Base-by-base conservation (phyloP, 2,113 vertebrate species). In the Anarhynchus alexandrinus region DNA sequence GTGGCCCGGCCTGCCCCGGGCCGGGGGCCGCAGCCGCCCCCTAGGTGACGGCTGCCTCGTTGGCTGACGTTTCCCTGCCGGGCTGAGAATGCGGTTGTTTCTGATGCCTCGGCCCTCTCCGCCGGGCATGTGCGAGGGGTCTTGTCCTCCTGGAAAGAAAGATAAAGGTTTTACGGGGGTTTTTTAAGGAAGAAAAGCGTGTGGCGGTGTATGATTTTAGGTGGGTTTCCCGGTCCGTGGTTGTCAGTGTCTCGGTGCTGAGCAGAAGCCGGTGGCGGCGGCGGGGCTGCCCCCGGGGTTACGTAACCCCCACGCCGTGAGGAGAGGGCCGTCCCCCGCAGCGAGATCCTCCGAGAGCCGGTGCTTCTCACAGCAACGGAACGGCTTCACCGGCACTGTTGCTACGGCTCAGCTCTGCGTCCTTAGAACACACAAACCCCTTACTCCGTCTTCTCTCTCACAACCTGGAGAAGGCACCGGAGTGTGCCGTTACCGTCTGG, bases 401-500 rank as follows among this genome's bases (percentile, higher is more conserved):
- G 26, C 25, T 23, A 8, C 45, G 64, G 9, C 38, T 5, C 30
- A 5, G 3, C 9, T 43, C 34, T 14, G 59, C 19, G 17, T 25
- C 32, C 34, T 54, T 15, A 29, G 47, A 67, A 20, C 49, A 14
- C 21, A 1, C 23, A 3, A 32, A 6, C 32, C 9, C 15, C 15
- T 18, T n/a, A 4, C 36, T 59, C 15, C 2, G 1, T 10, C 10
- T 67, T 20, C 12, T 47, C 30, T 45, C 58, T 36, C 34, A 7
- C 30, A 49, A n/a, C 42, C 62, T 18, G 72, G 12, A 12, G 79
- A 4, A 77, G 12, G 5, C 43, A 2, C 29, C 26, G 4, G n/a
- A 8, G 21, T 0, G 1, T 10, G 42, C 43, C 2, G 5, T 25
- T n/a, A 3, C 11, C 3, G 1, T 3, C 55, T 0, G 1, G 65